Evolutionary conservation across 2,888 invertebrate genomes (phyloP), one percentile per base, ranked within the genome.

Genomic region (Asteroscopus sphinx): DNA sequence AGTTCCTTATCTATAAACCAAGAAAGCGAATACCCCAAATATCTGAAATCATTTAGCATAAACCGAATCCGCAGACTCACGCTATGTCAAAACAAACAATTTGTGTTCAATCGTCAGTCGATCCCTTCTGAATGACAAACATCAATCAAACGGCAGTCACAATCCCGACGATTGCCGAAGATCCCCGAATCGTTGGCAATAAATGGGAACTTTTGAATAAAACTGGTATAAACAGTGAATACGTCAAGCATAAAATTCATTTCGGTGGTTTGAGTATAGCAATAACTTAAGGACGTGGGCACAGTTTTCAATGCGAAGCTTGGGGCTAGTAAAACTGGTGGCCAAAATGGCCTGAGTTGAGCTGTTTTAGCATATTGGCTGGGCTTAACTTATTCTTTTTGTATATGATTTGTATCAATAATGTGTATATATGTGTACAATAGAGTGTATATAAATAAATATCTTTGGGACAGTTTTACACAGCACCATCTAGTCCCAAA

Each of bases 41-140:
- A 69, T 65, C 41, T 70, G 37, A 51, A 65, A 52, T 8, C 46
- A 39, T 56, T 66, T 53, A 62, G 32, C 40, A 48, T 39, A 21
- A 51, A 51, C 56, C 9, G n/a, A 44, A 54, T 51, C 41, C 42
- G 7, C 12, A 25, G 42, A 6, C 30, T 36, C 37, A 46, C 39
- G 47, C 58, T 55, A 51, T 54, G 51, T 59, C 36, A 52, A 59
- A 56, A 70, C 57, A 73, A 58, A 71, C 56, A 70, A 62, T 57
- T 62, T 57, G 47, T 49, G 51, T n/a, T 54, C 57, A 73, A 60
- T 65, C 52, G 57, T 28, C 44, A 36, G 53, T 54, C 55, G 55
- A 67, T 67, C 59, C 56, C 9, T 40, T n/a, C 55, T 57, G 41
- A 54, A 67, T 44, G 68, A 52, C 54, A 63, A 63, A 67, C 63